Conservation (phyloP, 1,140 invertebrate genomes). For the Brachionus angularis region DNA sequence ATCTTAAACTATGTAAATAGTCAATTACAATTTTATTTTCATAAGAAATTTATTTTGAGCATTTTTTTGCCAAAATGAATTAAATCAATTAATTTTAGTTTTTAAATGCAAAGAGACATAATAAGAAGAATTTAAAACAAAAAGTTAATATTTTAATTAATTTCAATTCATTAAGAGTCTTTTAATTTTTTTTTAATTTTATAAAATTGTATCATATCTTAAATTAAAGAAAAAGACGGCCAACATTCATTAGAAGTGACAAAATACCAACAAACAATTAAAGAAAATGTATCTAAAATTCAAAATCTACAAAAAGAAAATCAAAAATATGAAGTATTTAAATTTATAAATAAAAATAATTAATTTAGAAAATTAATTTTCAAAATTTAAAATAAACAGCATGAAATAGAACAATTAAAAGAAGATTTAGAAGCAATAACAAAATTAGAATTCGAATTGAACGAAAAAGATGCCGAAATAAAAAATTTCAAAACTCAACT, state of each 20-base stretch:
- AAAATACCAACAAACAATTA: conserved; percentile 26
- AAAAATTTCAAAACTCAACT: conserved; percentile 9
- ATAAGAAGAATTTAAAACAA: no score
- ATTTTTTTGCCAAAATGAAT: no score
- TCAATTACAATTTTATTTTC: no score
- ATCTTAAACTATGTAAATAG: no score
- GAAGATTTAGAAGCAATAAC: conserved; percentile 28
- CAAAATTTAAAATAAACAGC: conserved; percentile 1
- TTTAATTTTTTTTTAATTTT: background rate
- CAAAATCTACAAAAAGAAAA: conserved; percentile 35
- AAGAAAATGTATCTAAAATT: background rate
- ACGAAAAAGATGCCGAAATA: conserved; percentile 23
- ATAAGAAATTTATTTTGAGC: no score
- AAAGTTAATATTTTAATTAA: no score
- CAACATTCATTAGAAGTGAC: conserved; percentile 28
- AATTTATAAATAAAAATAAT: background rate
- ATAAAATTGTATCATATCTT: no score
- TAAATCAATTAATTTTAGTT: no score
- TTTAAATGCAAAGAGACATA: no score
- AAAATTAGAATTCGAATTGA: conserved; percentile 27
- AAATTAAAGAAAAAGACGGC: conserved; percentile 15
- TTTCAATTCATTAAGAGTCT: no score
- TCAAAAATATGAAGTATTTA: conserved; percentile 22
- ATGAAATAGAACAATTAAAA: conserved; percentile 26
- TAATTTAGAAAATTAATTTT: no score